Evolutionary conservation across 1,140 invertebrate species (phyloP).

Genomic region (Acromyrmex echinatior): DNA sequence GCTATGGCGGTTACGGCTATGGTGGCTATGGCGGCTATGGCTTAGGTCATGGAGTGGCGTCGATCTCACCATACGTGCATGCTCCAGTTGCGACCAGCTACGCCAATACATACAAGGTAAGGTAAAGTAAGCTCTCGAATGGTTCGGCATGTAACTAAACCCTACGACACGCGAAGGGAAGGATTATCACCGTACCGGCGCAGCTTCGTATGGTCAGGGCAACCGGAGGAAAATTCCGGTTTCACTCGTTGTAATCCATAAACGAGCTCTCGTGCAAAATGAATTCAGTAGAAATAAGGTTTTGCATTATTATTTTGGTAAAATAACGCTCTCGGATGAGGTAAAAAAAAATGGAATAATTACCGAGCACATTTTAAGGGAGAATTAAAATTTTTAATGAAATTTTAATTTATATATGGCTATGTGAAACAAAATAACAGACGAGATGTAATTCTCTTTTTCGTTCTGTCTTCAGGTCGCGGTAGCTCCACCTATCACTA

Average conservation of each 20-base stretch:
- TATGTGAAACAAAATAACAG: constrained; percentile 1
- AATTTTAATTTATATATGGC: not conserved
- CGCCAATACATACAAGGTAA: constrained; percentile 76
- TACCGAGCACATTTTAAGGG: constrained; percentile 16
- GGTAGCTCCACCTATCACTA: constrained; percentile 76
- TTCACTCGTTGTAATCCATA: not conserved
- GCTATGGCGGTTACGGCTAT: constrained; percentile 73
- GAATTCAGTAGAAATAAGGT: constrained; percentile 33
- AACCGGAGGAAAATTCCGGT: not conserved
- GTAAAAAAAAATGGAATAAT: not conserved
- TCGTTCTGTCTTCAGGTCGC: constrained; percentile 67
- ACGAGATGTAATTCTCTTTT: not conserved
- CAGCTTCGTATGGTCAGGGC: not conserved
- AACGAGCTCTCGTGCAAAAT: constrained; percentile 36
- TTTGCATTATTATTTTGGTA: constrained; percentile 1
- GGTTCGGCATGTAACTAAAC: not conserved
- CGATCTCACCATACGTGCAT: constrained; percentile 64
- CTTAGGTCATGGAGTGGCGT: constrained; percentile 65
- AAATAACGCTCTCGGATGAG: not conserved
- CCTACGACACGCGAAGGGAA: constrained; percentile 16
- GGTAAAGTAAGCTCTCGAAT: constrained; percentile 63
- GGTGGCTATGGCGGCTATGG: constrained; percentile 45
- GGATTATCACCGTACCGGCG: constrained; percentile 35
- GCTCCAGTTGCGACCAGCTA: constrained; percentile 81
- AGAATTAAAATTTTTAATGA: constrained; percentile 3